Percentiles rank a stretch among this genome's conserved stretches.
Conservation (phyloP, 2,888 invertebrate genomes). For the Ophraella communa region DNA sequence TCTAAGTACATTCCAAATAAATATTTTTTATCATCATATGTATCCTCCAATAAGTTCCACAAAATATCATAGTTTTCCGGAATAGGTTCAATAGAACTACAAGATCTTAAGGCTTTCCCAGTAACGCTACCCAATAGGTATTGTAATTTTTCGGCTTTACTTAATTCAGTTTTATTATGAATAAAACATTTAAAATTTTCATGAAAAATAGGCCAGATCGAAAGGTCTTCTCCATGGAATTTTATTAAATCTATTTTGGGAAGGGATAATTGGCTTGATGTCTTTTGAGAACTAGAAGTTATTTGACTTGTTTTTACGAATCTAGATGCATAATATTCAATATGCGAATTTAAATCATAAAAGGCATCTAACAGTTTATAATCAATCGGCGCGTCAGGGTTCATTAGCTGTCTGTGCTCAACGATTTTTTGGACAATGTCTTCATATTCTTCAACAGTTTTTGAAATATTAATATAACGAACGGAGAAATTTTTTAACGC, state of each 20-base stretch:
- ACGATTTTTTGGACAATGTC: neutral
- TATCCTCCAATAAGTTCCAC: neutral
- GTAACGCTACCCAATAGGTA: neutral
- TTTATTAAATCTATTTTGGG: too few species aligned
- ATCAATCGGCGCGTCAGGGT: neutral
- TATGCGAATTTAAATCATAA: neutral
- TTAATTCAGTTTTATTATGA: too few species aligned
- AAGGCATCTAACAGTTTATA: neutral
- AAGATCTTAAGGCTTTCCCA: neutral
- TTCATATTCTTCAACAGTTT: too few species aligned
- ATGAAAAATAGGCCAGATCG: too few species aligned
- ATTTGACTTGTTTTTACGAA: neutral
- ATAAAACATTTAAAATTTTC: too few species aligned
- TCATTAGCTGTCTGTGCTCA: neutral
- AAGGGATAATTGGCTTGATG: too few species aligned
- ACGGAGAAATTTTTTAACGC: too few species aligned
- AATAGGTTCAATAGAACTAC: neutral
- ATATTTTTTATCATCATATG: neutral
- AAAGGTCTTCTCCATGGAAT: too few species aligned
- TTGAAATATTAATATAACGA: too few species aligned
- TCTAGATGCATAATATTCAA: neutral
- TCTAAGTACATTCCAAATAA: too few species aligned
- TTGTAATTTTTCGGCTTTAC: neutral
- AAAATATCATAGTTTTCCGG: neutral
- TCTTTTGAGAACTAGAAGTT: too few species aligned